Conservation (phyloP, 2,888 invertebrate species). For the Volucella zonaria region DNA sequence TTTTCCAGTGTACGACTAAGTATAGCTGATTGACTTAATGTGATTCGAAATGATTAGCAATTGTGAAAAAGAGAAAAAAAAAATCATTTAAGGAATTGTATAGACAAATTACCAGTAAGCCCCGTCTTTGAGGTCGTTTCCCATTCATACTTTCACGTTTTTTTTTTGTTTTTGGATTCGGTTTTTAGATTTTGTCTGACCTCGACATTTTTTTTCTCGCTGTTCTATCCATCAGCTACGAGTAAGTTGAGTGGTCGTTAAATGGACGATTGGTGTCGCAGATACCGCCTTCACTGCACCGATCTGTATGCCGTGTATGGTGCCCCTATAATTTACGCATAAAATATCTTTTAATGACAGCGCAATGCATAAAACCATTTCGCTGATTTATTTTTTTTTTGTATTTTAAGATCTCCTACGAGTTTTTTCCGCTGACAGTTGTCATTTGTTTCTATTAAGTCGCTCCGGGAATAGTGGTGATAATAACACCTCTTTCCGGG, state of each 20-base stretch:
- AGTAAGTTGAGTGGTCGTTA: slow-evolving; percentile 47
- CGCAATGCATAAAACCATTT: slow-evolving; percentile 23
- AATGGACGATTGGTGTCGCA: slow-evolving; percentile 54
- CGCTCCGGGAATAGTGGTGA: slow-evolving; percentile 32
- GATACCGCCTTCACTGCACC: slow-evolving; percentile 32
- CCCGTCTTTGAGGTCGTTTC: background rate
- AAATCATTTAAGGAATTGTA: background rate
- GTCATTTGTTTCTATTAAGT: slow-evolving; percentile 71
- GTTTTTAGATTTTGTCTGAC: slow-evolving; percentile 26
- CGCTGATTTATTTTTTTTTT: slow-evolving; percentile 22
- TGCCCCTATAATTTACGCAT: slow-evolving; percentile 27
- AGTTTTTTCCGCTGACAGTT: slow-evolving; percentile 61
- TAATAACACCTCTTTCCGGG: slow-evolving; percentile 36
- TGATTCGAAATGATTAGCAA: slow-evolving; percentile 6
- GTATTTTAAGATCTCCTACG: slow-evolving; percentile 15
- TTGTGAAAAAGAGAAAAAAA: background rate
- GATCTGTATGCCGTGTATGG: slow-evolving; percentile 11
- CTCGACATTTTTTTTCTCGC: slow-evolving; percentile 48
- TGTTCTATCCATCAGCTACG: slow-evolving; percentile 35
- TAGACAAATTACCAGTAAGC: background rate
- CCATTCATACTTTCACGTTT: slow-evolving; percentile 4
- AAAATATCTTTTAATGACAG: slow-evolving; percentile 35
- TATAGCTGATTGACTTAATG: background rate
- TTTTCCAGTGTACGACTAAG: too few species aligned
- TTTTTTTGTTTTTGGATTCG: slow-evolving; percentile 1